phyloP scores from a whole-genome alignment of 2,797 vertebrate genomes.

The Bovichtus diacanthus region DNA sequence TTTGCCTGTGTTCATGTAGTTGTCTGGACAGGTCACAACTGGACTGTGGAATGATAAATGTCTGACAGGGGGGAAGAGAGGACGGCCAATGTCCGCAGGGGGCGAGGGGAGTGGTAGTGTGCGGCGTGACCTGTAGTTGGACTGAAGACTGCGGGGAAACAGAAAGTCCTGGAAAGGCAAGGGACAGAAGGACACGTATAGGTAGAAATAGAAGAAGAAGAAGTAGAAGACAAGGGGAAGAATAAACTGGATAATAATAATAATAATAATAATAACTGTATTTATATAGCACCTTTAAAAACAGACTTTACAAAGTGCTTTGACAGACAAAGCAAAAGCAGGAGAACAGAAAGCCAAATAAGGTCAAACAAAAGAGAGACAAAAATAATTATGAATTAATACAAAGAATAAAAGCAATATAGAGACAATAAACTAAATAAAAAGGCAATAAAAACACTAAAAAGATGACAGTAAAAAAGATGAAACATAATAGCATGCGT shows the following conservation, averaged over 20 bases:
- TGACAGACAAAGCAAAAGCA: no score
- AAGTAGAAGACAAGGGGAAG: not conserved
- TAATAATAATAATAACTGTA: no score
- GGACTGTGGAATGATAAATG: constrained; percentile 73
- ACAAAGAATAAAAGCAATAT: no score
- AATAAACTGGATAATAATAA: not conserved
- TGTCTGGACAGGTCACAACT: constrained; percentile 49
- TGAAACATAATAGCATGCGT: no score
- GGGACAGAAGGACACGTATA: constrained; percentile 6
- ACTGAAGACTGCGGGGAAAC: constrained; percentile 74
- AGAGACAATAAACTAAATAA: no score
- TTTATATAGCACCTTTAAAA: no score
- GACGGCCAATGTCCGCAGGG: constrained; percentile 39
- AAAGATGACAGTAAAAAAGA: no score
- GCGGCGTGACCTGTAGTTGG: constrained; percentile 50
- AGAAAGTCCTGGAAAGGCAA: constrained; percentile 80
- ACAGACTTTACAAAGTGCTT: no score
- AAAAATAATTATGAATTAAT: no score
- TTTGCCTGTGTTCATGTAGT: constrained; percentile 35
- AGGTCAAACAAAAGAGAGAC: no score
- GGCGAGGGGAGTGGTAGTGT: constrained; percentile 20
- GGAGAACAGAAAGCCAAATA: no score
- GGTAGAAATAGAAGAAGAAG: not conserved
- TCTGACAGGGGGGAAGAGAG: constrained; percentile 78
- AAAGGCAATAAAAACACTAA: no score